Evolutionary conservation across 2,888 invertebrate genomes (phyloP).

Genomic region (Tinea semifulvella): DNA sequence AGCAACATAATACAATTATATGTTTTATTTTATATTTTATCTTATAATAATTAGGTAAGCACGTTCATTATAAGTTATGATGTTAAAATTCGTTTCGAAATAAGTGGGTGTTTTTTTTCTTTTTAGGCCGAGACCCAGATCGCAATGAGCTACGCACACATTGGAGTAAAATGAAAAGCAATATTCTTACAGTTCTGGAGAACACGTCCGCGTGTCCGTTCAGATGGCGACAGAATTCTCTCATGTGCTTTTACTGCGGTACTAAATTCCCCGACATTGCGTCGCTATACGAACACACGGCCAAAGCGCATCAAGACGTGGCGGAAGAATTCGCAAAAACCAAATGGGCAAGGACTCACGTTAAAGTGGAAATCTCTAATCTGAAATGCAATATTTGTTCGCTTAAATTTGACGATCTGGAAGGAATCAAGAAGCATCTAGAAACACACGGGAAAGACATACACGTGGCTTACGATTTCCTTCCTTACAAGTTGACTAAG

Average conservation of each 20-base stretch:
- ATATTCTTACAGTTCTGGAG: constrained; percentile 10
- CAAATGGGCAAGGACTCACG: constrained; percentile 31
- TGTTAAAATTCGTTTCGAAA: background rate
- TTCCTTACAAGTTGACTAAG: constrained; percentile 10
- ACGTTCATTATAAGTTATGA: no score
- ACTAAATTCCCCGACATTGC: constrained; percentile 1
- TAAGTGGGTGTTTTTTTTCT: background rate
- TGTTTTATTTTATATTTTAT: no score
- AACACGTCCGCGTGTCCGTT: constrained; percentile 13
- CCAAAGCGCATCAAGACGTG: background rate
- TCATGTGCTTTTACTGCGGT: constrained; percentile 12
- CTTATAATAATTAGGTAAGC: no score
- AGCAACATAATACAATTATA: no score
- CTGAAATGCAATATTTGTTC: constrained; percentile 54
- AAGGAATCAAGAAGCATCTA: constrained; percentile 40
- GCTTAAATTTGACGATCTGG: constrained; percentile 40
- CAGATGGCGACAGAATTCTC: background rate
- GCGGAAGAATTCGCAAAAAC: constrained; percentile 40
- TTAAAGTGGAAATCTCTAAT: constrained; percentile 53
- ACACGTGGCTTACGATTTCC: constrained; percentile 41
- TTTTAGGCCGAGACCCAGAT: constrained; percentile 4
- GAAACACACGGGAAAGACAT: constrained; percentile 56
- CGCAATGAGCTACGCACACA: constrained; percentile 1
- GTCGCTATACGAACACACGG: constrained; percentile 1
- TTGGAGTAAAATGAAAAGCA: constrained; percentile 7